phyloP scores from a whole-genome alignment of 2,113 vertebrate species.

The Asarcornis scutulata region DNA sequence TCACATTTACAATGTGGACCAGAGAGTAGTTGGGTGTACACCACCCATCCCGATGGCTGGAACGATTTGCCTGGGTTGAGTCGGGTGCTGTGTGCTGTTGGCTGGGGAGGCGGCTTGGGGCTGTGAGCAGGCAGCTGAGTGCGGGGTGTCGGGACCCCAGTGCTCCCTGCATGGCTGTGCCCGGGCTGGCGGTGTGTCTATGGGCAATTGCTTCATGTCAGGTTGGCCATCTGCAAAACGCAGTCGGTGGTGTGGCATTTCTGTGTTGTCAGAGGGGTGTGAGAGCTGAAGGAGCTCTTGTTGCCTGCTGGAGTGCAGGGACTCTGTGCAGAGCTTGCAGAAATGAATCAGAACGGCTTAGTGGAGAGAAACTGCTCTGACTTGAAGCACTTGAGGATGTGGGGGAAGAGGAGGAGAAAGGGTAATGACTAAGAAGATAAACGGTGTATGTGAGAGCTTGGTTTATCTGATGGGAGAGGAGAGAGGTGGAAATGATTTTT shows the following conservation, averaged over 20 bases:
- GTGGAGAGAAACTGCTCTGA: background rate
- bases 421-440: background rate
- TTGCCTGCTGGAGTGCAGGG: background rate
- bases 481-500: background rate
- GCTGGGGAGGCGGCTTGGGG: background rate
- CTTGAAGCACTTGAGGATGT: background rate
- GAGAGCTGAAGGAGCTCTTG: background rate
- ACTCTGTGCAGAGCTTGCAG: background rate
- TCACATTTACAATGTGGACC: background rate
- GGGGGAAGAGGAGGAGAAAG: background rate
- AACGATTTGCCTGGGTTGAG: background rate
- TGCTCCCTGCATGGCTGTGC: background rate
- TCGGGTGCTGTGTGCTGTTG: fast-evolving
- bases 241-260: fast-evolving
- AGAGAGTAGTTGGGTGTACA: fast-evolving
- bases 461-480: background rate
- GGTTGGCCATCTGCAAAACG: background rate
- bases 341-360: background rate
- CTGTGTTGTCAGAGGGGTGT: background rate
- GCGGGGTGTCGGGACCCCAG: fast-evolving
- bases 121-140: background rate
- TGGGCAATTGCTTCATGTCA: background rate
- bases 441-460: background rate
- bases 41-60: background rate
- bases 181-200: fast-evolving